Evolutionary conservation across 2,888 invertebrate species (phyloP).

Genomic region (Parascotia fuliginaria): DNA sequence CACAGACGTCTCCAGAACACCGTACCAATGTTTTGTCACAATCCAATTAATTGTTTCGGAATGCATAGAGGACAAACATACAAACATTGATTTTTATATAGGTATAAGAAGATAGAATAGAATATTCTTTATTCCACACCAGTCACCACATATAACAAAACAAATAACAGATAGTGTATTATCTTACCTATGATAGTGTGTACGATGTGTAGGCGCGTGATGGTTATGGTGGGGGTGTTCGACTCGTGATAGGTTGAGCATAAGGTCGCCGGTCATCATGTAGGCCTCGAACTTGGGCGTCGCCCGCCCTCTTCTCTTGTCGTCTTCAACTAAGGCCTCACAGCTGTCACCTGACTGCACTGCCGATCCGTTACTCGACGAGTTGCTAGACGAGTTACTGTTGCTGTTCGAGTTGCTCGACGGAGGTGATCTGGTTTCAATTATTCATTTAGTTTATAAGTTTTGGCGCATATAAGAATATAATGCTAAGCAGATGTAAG

Average conservation of each 20-base stretch:
- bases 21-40: no score
- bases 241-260: conserved; percentile 95
- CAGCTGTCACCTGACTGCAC: conserved; percentile 84
- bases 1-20: no score
- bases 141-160: no score
- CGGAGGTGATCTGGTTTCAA: conserved; percentile 67
- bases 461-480: not conserved
- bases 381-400: conserved; percentile 75
- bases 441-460: conserved; percentile 18
- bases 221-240: conserved; percentile 87
- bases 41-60: no score
- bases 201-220: conserved; percentile 79
- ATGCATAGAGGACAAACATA: no score
- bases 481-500: no score
- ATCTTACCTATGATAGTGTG: conserved; percentile 75
- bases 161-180: no score
- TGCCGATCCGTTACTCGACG: conserved; percentile 80
- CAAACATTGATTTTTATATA: no score
- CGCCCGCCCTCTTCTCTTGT: conserved; percentile 65
- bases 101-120: no score
- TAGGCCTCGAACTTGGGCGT: conserved; percentile 94
- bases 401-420: conserved; percentile 79
- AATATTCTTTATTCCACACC: no score
- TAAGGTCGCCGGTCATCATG: conserved; percentile 99
- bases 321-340: conserved; percentile 76